Base-by-base conservation (phyloP, 2,797 vertebrate genomes). In the Dendrocincla tyrannina region DNA sequence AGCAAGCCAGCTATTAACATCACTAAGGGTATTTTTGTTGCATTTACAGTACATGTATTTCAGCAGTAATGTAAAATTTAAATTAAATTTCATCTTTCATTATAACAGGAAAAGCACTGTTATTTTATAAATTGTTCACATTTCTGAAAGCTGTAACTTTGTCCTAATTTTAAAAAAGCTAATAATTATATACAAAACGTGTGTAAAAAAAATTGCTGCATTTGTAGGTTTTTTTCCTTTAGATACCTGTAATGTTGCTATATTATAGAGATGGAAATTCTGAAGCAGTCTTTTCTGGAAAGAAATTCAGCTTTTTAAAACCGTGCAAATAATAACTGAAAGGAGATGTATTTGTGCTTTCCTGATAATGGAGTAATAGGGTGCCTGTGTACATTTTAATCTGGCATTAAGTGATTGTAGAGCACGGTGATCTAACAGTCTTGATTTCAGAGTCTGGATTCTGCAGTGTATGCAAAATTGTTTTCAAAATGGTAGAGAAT, bases 231-330 rank as follows among this genome's bases (percentile, higher is more conserved):
- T 75, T 74, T 75, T 49, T 37, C 6, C 28, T 75, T 73, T 78
- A 81, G 58, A 17, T 68, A 72, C 16, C 28, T 10, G 0, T 62
- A 64, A 66, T 9, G 4, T 69, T 85, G 28, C 7, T 64, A 2
- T 58, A 32, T 52, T 64, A 25, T 24, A 76, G 73, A 55, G 52
- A 62, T 15, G 24, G 39, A 58, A 88, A 88, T 74, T 78, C 56
- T 77, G 24, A 16, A 72, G 28, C 37, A 50, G 23, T 44, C 32
- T 72, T 68, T 68, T 89, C 46, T 56, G 53, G n/a, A 78, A 76
- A 78, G 35, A 95, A 86, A 88, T 53, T 49, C 35, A 84, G 22
- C n/a, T 73, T 88, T n/a, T 76, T 79, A 89, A 90, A 92, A 44
- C 33, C 2, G 0, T 58, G 24, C 67, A 80, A 91, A 77, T 79